phyloP scores from a whole-genome alignment of 2,113 vertebrate genomes.

The Hiodon tergisus region DNA sequence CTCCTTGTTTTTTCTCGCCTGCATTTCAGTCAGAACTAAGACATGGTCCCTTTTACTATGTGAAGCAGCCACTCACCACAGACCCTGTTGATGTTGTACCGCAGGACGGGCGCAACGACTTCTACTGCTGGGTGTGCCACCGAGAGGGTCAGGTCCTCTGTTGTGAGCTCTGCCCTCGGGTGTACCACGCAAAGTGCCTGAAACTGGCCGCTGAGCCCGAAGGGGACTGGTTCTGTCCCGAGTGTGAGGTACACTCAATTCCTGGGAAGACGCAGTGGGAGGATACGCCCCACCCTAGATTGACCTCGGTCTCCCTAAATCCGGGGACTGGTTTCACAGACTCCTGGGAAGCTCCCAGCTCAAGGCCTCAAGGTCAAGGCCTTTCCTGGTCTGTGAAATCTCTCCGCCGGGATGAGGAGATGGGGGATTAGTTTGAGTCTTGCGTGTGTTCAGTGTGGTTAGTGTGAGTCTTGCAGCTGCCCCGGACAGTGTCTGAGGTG shows the following conservation, averaged over 20 bases:
- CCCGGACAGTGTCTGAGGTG: too few species aligned
- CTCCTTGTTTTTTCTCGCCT: constrained; percentile 97
- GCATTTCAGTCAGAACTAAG: constrained; percentile 99
- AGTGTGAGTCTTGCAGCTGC: too few species aligned
- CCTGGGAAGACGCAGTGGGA: neutral
- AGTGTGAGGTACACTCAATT: constrained; percentile 87
- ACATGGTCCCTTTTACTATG: constrained; percentile 99
- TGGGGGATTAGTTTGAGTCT: neutral
- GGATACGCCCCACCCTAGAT: neutral
- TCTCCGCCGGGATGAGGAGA: neutral
- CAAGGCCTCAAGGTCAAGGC: too few species aligned
- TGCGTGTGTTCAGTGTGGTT: too few species aligned
- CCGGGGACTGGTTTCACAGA: constrained; percentile 2
- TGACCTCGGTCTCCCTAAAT: too few species aligned
- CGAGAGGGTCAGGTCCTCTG: constrained; percentile 99
- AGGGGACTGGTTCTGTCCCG: constrained; percentile 99
- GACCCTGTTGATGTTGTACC: constrained; percentile 99
- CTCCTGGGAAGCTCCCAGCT: too few species aligned
- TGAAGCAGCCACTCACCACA: constrained; percentile 99
- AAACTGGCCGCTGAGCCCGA: constrained; percentile 99
- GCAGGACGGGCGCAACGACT: constrained; percentile 99
- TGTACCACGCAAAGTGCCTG: constrained; percentile 99
- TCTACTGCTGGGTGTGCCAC: constrained; percentile 99
- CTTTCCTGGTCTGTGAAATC: neutral
- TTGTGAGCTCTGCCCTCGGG: constrained; percentile 99